Evolutionary conservation across 2,797 vertebrate genomes (phyloP), one percentile per base, ranked within the genome.

Genomic region (Diplodus puntazzo): DNA sequence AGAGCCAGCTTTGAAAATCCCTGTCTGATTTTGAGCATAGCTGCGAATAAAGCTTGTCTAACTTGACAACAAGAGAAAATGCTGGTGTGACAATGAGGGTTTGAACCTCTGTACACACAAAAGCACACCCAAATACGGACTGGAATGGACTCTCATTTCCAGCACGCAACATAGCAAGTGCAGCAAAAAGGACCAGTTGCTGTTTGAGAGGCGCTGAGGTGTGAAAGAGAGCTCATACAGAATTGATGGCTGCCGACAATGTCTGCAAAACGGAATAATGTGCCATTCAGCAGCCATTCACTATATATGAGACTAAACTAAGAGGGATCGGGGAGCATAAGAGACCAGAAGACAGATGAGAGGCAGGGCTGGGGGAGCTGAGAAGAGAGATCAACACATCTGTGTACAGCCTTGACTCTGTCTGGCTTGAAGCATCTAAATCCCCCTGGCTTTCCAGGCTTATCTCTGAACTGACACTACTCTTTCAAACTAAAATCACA

Each of bases 231-330:
- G 82, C 84, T 90, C 83, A 87, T 89, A 83, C 79, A 89, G 84
- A 92, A 91, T 91, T 93, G 87, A 94, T 93, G 90, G 83, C 75
- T 82, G 71, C 80, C 66, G 69, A 89, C 87, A 90, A 77, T 84
- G 85, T 85, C 89, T 88, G 79, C 70, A 88, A 91, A 93, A 90
- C 1, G 77, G 69, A 92, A 93, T 94, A 89, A 93, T 89, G 90
- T 86, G 76, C 88, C 85, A 83, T 92, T 92, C 89, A 90, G 88
- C 83, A 81, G 82, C 87, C 84, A 87, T 89, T 91, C 84, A 91
- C 81, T 85, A 83, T 88, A 93, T 87, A 88, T 89, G 87, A 91
- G 84, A 71, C 75, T 87, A 90, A 92, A 92, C 78, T 84, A 83
- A 89, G 90, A 91, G 75, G 84, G 85, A 92, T 88, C 12, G 27